A percentile compares a stretch with the other conserved stretches of the same genome.
phyloP scores from a whole-genome alignment of 2,113 vertebrate genomes.

The Conger conger region DNA sequence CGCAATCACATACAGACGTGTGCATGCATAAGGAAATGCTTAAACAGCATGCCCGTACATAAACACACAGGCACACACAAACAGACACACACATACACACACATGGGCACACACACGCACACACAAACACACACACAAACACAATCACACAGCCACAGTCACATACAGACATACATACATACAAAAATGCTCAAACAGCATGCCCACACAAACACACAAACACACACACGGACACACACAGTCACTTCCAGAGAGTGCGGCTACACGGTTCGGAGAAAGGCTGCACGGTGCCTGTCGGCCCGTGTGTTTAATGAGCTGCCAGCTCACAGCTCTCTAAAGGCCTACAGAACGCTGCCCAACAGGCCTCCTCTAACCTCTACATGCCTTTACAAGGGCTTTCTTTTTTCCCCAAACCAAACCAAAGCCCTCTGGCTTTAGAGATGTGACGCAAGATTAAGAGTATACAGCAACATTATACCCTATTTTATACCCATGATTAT shows the following conservation, averaged over 20 bases:
- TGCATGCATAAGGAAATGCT: not conserved
- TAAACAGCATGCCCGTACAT: not conserved
- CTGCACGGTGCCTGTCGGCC: not conserved
- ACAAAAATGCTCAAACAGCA: too few species aligned
- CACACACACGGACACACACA: too few species aligned
- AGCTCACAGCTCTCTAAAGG: not conserved
- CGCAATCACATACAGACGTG: not conserved
- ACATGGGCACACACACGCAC: not conserved
- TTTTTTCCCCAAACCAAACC: not conserved
- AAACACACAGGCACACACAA: not conserved
- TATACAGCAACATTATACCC: not conserved
- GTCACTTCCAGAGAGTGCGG: not conserved
- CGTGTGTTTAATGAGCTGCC: not conserved
- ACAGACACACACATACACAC: not conserved
- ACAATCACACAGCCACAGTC: too few species aligned
- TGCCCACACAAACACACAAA: too few species aligned
- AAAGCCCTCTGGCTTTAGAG: not conserved
- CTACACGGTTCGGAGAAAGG: not conserved
- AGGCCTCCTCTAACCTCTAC: not conserved
- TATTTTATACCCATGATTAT: not conserved
- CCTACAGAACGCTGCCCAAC: not conserved
- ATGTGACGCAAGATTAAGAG: not conserved
- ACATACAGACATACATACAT: too few species aligned
- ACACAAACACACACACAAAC: too few species aligned
- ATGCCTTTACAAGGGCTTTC: not conserved